Conservation (phyloP, 2,113 vertebrate genomes). For the Percina caprodes region DNA sequence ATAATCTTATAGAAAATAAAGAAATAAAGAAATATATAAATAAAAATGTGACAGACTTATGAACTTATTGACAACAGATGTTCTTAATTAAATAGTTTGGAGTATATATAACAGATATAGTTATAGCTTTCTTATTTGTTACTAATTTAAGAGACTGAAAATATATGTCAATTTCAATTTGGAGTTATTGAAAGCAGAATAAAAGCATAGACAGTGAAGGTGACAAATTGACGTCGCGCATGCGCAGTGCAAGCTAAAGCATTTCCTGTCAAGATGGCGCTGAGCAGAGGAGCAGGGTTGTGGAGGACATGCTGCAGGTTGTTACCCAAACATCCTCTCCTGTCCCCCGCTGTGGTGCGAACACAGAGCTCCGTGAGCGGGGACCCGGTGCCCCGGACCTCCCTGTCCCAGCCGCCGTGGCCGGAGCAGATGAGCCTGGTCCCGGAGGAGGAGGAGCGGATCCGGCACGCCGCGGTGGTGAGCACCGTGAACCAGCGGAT, state of each 20-base stretch:
- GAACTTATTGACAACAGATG: too few relatives aligned
- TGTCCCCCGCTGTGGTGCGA: slow-evolving; percentile 2
- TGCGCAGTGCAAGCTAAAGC: not conserved
- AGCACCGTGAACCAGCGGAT: slow-evolving; percentile 64
- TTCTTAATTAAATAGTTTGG: too few relatives aligned
- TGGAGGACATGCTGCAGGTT: slow-evolving; percentile 62
- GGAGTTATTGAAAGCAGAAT: not conserved
- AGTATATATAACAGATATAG: too few relatives aligned
- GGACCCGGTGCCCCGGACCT: slow-evolving; percentile 54
- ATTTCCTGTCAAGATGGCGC: slow-evolving; percentile 72
- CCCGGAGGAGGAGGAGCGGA: slow-evolving; percentile 51
- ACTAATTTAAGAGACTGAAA: too few relatives aligned
- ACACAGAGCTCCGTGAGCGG: slow-evolving; percentile 44
- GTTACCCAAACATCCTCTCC: not conserved
- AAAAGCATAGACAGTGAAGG: not conserved
- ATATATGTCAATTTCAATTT: too few relatives aligned
- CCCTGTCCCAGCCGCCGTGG: slow-evolving; percentile 69
- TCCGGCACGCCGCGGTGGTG: slow-evolving; percentile 62
- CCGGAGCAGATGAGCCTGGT: not conserved
- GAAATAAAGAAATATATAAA: too few relatives aligned
- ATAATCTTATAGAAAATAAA: too few relatives aligned
- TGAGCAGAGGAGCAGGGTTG: slow-evolving; percentile 27
- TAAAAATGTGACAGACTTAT: too few relatives aligned
- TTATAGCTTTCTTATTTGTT: too few relatives aligned
- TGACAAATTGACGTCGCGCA: slow-evolving; percentile 5